Percentiles rank a stretch among this genome's conserved stretches.
phyloP scores from a whole-genome alignment of 2,888 invertebrate genomes.

The Trissoscelio sp. region DNA sequence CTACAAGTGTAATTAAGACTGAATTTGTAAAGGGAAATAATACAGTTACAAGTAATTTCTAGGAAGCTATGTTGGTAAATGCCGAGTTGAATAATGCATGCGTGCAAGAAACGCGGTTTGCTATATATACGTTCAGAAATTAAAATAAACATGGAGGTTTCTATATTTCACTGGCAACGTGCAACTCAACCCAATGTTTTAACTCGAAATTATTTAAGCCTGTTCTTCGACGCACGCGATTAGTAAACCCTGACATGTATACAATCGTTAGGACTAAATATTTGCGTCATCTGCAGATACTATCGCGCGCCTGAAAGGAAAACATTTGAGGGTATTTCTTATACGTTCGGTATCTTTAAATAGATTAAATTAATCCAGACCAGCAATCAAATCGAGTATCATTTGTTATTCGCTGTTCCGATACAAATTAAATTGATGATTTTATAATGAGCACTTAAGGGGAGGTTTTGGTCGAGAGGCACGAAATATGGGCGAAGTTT shows the following conservation, averaged over 20 bases:
- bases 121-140: conserved; percentile 47
- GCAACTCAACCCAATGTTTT: conserved; percentile 33
- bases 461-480: too few species aligned
- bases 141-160: conserved; percentile 58
- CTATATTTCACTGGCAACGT: conserved; percentile 50
- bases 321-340: conserved; percentile 1
- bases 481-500: too few species aligned
- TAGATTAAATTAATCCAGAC: conserved; percentile 1
- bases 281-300: conserved; percentile 29
- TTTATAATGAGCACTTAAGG: too few species aligned
- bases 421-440: too few species aligned
- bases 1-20: conserved; percentile 14
- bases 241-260: conserved; percentile 27
- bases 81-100: conserved; percentile 53
- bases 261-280: conserved; percentile 40
- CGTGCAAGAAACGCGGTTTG: conserved; percentile 55
- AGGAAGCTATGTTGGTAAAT: conserved; percentile 37
- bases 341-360: conserved; percentile 4
- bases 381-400: neutral
- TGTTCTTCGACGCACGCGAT: conserved; percentile 33
- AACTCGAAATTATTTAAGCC: conserved; percentile 48
- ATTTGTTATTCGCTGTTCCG: too few species aligned
- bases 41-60: conserved; percentile 32
- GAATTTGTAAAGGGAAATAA: conserved; percentile 37
- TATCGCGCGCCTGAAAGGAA: conserved; percentile 11